Evolutionary conservation across 2,797 vertebrate species (phyloP), one percentile per base, ranked within the genome.

Genomic region (Amniataba percoides): DNA sequence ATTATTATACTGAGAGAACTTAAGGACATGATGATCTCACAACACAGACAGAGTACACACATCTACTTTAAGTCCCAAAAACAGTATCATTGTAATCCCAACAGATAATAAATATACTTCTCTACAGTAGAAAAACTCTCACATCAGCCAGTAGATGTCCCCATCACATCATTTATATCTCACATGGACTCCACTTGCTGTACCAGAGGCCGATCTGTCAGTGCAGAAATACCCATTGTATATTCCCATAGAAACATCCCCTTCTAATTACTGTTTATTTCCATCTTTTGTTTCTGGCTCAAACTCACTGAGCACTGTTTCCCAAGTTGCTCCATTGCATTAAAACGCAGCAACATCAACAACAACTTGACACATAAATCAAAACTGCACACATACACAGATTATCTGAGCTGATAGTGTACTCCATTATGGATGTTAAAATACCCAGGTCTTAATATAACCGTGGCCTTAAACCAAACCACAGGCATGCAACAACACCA

Each of bases 61-160:
- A 49, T 52, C 62, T 39, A 46, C 60, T 63, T 2, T 46, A 14
- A 68, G 3, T 34, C 10, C 14, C 1, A 43, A 43, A 13, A 40
- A 2, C 13, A 39, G 16, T 48, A 16, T 52, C 21, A 40, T 1
- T 39, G n/a, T 0, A 48, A 15, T 7, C 48, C 4, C 5, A 40
- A 6, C 31, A 45, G 31, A 27, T 39, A 42, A 57, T 53, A 48
- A 39, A 61, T 6, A 13, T 0, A 12, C 19, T 40, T n/a, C 4
- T 43, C 16, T 10, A 7, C 40, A 36, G 27, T 13, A 45, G 7
- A 51, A 5, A 34, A 59, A 5, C 23, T 18, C 36, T 10, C 25
- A 6, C 0, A 25, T 74, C 71, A 46, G 16, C 93, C 94, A 93
- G 48, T 84, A 93, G 94, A 90, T 90, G 93, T 87, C 91, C 15